Evolutionary conservation across 2,113 vertebrate species (phyloP).

Genomic region (Columba livia): DNA sequence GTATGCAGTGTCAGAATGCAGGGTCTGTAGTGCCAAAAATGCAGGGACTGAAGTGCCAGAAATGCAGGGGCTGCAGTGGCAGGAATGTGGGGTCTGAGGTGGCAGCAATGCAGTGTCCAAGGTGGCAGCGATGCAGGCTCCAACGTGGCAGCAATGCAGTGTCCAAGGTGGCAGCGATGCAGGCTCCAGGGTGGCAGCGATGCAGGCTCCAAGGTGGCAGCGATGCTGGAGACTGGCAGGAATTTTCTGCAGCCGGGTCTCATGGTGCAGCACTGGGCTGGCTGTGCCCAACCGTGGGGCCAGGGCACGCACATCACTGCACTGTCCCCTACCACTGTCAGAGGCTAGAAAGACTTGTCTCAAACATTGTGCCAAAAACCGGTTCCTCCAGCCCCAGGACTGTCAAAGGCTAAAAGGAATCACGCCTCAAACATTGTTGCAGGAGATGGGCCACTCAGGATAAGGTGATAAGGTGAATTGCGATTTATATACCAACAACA

Average conservation of each 20-base stretch:
- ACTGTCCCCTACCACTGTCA: neutral
- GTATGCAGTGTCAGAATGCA: neutral
- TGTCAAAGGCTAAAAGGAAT: no score
- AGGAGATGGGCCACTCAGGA: no score
- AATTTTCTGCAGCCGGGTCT: neutral
- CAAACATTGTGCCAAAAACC: no score
- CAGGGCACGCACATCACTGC: fast-evolving
- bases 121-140: neutral
- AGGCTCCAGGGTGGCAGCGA: neutral
- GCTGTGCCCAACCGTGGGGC: neutral
- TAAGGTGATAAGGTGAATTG: no score
- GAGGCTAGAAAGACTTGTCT: no score
- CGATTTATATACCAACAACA: no score
- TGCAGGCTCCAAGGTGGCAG: neutral
- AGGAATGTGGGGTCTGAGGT: no score
- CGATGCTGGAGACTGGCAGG: neutral
- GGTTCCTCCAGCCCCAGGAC: no score
- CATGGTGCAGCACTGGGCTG: neutral
- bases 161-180: neutral
- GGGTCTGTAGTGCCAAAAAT: no score
- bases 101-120: neutral
- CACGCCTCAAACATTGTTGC: no score
- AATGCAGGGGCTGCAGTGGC: neutral
- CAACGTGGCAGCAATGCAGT: neutral
- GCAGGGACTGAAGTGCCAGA: no score